A percentile compares a stretch with the other conserved stretches of the same genome.
phyloP scores from a whole-genome alignment of 2,113 vertebrate genomes.

The Ictalurus punctatus region DNA sequence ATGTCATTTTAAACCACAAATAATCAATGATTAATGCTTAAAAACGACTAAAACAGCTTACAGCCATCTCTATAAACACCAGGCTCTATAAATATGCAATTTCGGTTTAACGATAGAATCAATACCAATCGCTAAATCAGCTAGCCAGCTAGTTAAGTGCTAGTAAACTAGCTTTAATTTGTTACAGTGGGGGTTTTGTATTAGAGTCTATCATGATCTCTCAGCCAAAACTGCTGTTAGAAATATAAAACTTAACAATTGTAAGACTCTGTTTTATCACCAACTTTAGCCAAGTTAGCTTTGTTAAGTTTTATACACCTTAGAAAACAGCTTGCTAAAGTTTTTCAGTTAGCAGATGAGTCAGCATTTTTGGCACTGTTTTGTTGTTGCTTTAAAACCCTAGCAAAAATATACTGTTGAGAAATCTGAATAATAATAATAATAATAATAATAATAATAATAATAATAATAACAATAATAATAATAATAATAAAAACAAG shows the following conservation, averaged over 20 bases:
- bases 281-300: background rate
- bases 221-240: background rate
- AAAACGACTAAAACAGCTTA: background rate
- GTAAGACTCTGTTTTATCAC: background rate
- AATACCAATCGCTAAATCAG: background rate
- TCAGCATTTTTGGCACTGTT: background rate
- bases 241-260: background rate
- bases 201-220: background rate
- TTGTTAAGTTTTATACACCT: background rate
- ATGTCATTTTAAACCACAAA: background rate
- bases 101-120: background rate
- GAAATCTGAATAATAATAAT: background rate
- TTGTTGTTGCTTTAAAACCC: background rate
- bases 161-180: background rate
- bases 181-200: background rate
- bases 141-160: background rate
- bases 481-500: background rate
- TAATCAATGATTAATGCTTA: background rate
- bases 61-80: background rate
- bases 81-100: background rate
- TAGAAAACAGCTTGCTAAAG: background rate
- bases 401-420: background rate
- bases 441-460: background rate
- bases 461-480: background rate
- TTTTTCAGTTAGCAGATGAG: background rate